phyloP scores from a whole-genome alignment of 2,888 invertebrate genomes.

The Laspeyria flexula region DNA sequence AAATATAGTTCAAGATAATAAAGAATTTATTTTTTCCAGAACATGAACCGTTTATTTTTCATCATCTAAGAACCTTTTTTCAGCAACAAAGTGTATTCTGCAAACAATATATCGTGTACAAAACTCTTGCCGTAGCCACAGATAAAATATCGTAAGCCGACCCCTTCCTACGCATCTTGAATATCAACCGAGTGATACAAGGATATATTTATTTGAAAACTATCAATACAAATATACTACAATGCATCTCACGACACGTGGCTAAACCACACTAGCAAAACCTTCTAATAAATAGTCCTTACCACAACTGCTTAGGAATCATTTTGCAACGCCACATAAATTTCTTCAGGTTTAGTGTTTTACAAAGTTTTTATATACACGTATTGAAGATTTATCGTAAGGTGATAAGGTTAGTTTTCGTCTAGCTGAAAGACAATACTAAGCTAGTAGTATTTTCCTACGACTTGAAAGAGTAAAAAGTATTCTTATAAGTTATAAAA shows the following conservation, averaged over 20 bases:
- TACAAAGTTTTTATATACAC: not conserved
- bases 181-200: conserved; percentile 40
- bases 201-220: conserved; percentile 46
- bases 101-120: conserved; percentile 1
- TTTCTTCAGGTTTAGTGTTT: conserved; percentile 13
- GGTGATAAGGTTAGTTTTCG: no score
- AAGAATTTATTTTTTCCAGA: no score
- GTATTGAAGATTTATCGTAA: no score
- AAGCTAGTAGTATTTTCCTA: no score
- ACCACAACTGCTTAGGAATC: conserved; percentile 15
- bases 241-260: conserved; percentile 33
- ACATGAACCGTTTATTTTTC: not conserved
- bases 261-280: conserved; percentile 19
- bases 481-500: no score
- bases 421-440: not conserved
- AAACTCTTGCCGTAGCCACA: not conserved
- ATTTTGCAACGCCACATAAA: conserved; percentile 17
- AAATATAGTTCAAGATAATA: no score
- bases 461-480: no score
- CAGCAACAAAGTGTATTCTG: not conserved
- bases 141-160: conserved; percentile 19
- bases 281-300: conserved; percentile 27
- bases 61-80: not conserved
- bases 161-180: conserved; percentile 39
- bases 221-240: conserved; percentile 46